Evolutionary conservation across 1,140 invertebrate species (phyloP).

Genomic region (Nilaparvata lugens): DNA sequence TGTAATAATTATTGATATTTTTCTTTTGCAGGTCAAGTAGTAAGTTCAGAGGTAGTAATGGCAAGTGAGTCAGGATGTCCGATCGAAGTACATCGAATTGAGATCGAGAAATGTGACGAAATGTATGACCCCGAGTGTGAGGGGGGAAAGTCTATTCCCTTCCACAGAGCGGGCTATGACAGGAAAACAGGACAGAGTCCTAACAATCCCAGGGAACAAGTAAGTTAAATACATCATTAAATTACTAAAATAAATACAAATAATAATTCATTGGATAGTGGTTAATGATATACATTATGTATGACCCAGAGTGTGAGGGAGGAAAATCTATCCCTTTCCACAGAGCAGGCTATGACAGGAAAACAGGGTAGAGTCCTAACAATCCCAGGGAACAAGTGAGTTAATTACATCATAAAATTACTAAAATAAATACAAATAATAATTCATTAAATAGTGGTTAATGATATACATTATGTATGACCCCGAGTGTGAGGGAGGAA

Average conservation of each 20-base stretch:
- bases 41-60: slow-evolving; percentile 88
- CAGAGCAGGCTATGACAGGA: slow-evolving; percentile 82
- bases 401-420: background rate
- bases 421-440: too few species aligned
- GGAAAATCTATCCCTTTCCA: slow-evolving; percentile 92
- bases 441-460: too few species aligned
- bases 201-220: slow-evolving; percentile 94
- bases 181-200: slow-evolving; percentile 89
- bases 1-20: too few species aligned
- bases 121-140: slow-evolving; percentile 90
- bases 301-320: slow-evolving; percentile 84
- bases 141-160: slow-evolving; percentile 89
- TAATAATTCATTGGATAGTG: too few species aligned
- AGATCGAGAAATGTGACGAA: slow-evolving; percentile 90
- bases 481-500: slow-evolving; percentile 76
- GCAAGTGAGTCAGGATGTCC: slow-evolving; percentile 94
- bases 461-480: too few species aligned
- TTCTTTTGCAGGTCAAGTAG: slow-evolving; percentile 71
- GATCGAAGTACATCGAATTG: slow-evolving; percentile 90
- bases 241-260: too few species aligned
- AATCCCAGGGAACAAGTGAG: slow-evolving; percentile 91
- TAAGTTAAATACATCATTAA: slow-evolving; percentile 36
- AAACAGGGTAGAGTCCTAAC: slow-evolving; percentile 93
- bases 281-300: too few species aligned
- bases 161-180: slow-evolving; percentile 89